Base-by-base conservation (phyloP, 2,113 vertebrate genomes). In the Periophthalmodon schlosseri region DNA sequence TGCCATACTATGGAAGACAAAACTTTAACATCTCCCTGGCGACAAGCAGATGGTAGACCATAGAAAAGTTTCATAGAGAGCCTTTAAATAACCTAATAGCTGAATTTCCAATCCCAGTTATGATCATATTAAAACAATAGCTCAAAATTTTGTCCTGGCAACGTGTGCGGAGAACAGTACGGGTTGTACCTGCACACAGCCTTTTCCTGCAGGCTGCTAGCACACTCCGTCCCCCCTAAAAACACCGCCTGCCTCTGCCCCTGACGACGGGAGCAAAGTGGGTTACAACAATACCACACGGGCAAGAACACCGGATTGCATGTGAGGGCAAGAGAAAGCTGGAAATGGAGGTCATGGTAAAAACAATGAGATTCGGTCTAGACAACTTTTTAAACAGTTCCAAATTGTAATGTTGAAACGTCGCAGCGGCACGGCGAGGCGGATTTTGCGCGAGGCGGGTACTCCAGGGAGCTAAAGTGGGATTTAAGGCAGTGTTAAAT, bases 181-280 rank as follows among this genome's bases (percentile, higher is more conserved):
- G 78, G 11, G 28, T 72, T 72, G 87, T 86, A 74, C 77, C 76
- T 65, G 76, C 80, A 83, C 86, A 78, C 74, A 79, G 69, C 72
- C 69, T 58, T 60, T 68, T 84, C 83, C 88, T 80, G 82, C 78
- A 76, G 74, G 79, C 81, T 34, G 67, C 44, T 76, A 64, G 56
- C 74, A 81, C 80, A 76, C 73, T 46, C 63, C 8, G 63, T 39
- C 63, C 33, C 61, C 33, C 61, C 24, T 3, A 60, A 16, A 63
- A 63, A 65, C 61, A 76, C 47, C 76, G 6, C 52, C 83, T 68
- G 73, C 80, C 68, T 74, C 75, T 58, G 56, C 74, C 80, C 66
- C 68, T 23, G 67, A 81, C 65, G 64, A 80, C 73, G 64, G 74
- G 67, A 73, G 78, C 28, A 80, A 76, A 82, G 75, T 5, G 79